phyloP scores from a whole-genome alignment of 2,113 vertebrate species.

The Lagopus muta region DNA sequence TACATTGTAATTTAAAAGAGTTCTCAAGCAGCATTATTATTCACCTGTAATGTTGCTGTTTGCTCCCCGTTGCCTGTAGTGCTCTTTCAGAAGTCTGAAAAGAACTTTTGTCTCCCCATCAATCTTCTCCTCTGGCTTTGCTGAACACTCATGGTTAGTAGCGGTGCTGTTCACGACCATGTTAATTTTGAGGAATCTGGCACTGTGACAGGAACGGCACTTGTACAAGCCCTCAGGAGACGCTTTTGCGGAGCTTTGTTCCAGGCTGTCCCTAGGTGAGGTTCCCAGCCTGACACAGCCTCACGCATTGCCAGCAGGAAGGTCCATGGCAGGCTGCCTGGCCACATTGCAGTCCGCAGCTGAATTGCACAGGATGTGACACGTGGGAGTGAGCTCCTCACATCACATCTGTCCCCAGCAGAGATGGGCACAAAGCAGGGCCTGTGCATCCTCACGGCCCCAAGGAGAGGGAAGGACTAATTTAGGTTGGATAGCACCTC shows the following conservation, averaged over 20 bases:
- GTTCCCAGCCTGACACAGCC: neutral
- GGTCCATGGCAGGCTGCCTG: neutral
- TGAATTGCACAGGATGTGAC: neutral
- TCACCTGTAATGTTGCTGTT: conserved; percentile 24
- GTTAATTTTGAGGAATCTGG: neutral
- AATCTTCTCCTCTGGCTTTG: conserved; percentile 10
- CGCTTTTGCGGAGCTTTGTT: neutral
- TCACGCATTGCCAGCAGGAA: neutral
- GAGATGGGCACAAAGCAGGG: neutral
- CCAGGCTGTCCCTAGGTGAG: fast-evolving
- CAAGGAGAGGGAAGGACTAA: neutral
- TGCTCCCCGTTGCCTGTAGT: neutral
- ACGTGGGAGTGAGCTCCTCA: neutral
- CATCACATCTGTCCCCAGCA: neutral
- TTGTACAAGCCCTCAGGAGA: neutral
- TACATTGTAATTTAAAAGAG: neutral
- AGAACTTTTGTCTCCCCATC: neutral
- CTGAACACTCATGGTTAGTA: neutral
- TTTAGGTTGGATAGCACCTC: neutral
- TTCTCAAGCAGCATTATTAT: conserved; percentile 20
- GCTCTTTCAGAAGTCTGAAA: neutral
- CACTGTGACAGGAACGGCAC: neutral
- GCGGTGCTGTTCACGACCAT: neutral
- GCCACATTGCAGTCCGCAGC: neutral
- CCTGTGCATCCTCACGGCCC: neutral